Percentiles rank a stretch among this genome's conserved stretches.
These are phyloP conservation scores for Hydrozoanthus tunicans DNA, from an alignment of 64 coral and sea anemone genomes.

Conservation along the genomic window DNA sequence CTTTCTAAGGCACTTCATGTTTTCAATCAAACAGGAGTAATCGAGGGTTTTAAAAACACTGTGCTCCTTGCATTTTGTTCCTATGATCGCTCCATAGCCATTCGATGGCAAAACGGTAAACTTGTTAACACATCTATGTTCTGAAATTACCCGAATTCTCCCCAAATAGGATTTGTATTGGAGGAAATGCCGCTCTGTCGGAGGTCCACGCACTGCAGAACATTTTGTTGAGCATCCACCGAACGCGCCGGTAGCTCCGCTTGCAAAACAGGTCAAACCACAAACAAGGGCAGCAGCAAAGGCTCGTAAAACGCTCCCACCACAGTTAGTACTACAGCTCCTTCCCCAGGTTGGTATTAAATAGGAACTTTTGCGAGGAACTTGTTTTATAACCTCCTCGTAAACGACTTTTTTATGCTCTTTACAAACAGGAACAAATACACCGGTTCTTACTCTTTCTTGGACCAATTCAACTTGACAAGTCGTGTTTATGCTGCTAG, in stretches of 20 bases:
- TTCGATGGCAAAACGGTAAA: not conserved
- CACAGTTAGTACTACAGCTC: not conserved
- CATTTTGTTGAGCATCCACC: constrained; percentile 16
- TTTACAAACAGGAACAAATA: not conserved
- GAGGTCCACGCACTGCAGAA: not conserved
- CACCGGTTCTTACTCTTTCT: not conserved
- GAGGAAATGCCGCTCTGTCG: not conserved
- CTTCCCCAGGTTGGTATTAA: constrained; percentile 14
- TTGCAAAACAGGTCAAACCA: not conserved
- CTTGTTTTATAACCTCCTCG: not conserved
- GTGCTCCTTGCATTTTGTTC: not conserved
- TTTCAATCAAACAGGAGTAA: constrained; percentile 1
- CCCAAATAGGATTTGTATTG: not conserved
- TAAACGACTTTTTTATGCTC: not conserved
- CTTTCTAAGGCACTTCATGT: not conserved
- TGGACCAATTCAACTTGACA: constrained; percentile 15
- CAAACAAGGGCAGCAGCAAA: constrained; percentile 5
- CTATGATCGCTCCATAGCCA: not conserved
- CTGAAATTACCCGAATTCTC: not conserved
- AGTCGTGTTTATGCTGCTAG: not conserved
- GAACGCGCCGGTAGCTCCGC: constrained; percentile 5
- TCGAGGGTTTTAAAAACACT: not conserved
- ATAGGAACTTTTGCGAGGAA: not conserved
- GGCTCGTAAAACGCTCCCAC: not conserved
- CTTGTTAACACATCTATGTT: not conserved